Evolutionary conservation across 2,888 invertebrate genomes (phyloP).

Genomic region (Campoletis raptor): DNA sequence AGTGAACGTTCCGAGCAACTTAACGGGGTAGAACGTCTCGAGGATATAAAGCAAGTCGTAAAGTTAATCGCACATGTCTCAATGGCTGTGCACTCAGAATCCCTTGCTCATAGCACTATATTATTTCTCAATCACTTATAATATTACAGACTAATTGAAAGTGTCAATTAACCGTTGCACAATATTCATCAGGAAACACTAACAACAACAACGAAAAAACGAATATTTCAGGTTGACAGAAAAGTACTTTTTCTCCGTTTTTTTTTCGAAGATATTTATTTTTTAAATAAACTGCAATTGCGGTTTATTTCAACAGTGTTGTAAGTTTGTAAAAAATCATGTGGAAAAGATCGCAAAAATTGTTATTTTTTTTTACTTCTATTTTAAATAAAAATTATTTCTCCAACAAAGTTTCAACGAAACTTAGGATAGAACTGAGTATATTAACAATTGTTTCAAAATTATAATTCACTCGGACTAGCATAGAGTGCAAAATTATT

Average conservation of each 20-base stretch:
- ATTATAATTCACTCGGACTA: not conserved
- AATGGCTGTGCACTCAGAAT: slow-evolving; percentile 20
- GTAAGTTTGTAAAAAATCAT: too few species aligned
- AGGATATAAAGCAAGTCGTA: slow-evolving; percentile 63
- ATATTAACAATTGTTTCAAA: not conserved
- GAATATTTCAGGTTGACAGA: not conserved
- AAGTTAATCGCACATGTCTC: slow-evolving; percentile 59
- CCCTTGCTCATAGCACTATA: slow-evolving; percentile 32
- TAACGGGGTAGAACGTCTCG: slow-evolving; percentile 64
- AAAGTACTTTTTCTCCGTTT: not conserved
- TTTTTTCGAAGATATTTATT: not conserved
- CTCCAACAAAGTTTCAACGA: not conserved
- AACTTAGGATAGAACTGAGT: too few species aligned
- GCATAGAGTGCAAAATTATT: not conserved
- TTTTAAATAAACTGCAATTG: not conserved
- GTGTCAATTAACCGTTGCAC: not conserved
- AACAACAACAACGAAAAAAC: not conserved
- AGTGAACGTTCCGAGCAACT: slow-evolving; percentile 43
- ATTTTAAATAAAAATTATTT: too few species aligned
- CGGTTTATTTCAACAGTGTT: not conserved
- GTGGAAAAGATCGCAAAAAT: too few species aligned
- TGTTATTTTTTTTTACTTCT: too few species aligned
- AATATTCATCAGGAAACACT: not conserved
- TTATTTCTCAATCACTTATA: slow-evolving; percentile 43
- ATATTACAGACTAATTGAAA: not conserved